phyloP scores from a whole-genome alignment of 2,888 invertebrate genomes.

The Diarsia dahlii region DNA sequence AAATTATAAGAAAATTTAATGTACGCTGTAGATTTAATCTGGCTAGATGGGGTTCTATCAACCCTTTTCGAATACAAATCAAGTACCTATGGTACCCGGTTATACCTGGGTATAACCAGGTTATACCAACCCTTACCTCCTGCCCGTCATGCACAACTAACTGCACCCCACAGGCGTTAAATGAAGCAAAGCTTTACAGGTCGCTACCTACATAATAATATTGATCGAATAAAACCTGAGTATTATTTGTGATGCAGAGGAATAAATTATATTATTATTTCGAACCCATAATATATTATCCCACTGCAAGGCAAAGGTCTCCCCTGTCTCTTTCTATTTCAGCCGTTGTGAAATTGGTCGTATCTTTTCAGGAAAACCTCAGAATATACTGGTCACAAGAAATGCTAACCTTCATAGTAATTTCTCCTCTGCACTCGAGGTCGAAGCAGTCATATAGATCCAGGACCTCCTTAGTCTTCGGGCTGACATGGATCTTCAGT shows the following conservation, averaged over 20 bases:
- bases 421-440: constrained; percentile 95
- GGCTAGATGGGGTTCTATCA: too few relatives aligned
- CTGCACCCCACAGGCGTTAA: too few relatives aligned
- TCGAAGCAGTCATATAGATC: constrained; percentile 96
- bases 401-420: constrained; percentile 95
- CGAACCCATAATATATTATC: not conserved
- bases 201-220: too few relatives aligned
- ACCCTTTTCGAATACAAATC: too few relatives aligned
- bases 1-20: not conserved
- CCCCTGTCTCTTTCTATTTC: not conserved
- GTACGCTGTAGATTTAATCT: too few relatives aligned
- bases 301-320: not conserved
- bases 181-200: too few relatives aligned
- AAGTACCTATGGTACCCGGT: too few relatives aligned
- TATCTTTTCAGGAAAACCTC: not conserved
- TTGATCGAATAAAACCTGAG: too few relatives aligned
- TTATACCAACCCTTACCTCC: too few relatives aligned
- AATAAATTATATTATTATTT: not conserved
- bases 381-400: not conserved
- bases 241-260: too few relatives aligned
- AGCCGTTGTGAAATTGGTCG: not conserved
- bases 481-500: constrained; percentile 97
- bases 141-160: too few relatives aligned
- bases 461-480: constrained; percentile 95
- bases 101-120: too few relatives aligned